Evolutionary conservation across 2,888 invertebrate species (phyloP).

Genomic region (Macropis europaea): DNA sequence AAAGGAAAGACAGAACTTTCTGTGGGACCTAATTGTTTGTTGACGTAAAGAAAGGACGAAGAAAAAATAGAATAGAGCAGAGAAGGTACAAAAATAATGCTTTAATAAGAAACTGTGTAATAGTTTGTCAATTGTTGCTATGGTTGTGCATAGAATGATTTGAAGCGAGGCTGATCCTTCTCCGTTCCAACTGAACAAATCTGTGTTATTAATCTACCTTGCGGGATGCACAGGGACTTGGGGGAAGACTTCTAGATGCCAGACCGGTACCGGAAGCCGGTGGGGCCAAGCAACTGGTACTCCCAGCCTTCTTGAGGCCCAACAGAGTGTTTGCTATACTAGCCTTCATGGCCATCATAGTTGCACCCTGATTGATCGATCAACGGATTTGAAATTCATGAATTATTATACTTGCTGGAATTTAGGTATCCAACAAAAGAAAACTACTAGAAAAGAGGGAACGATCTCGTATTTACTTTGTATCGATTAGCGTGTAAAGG

Average conservation of each 20-base stretch:
- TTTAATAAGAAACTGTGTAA: not conserved
- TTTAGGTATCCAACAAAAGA: conserved; percentile 1
- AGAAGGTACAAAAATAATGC: conserved; percentile 38
- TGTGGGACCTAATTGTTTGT: no score
- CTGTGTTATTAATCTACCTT: conserved; percentile 79
- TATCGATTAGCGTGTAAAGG: not conserved
- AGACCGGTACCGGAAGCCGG: conserved; percentile 81
- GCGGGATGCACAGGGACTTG: conserved; percentile 80
- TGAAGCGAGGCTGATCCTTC: conserved; percentile 32
- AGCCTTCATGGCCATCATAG: conserved; percentile 79
- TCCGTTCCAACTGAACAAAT: conserved; percentile 46
- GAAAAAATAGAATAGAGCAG: conserved; percentile 42
- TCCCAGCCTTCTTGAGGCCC: conserved; percentile 86
- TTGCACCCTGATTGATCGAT: conserved; percentile 77
- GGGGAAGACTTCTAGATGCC: conserved; percentile 79
- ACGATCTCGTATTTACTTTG: not conserved
- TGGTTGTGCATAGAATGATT: not conserved
- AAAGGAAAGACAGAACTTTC: no score
- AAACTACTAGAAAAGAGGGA: not conserved
- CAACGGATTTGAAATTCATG: conserved; percentile 64
- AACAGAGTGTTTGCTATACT: conserved; percentile 80
- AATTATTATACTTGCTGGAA: conserved; percentile 33
- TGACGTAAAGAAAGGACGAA: conserved; percentile 6
- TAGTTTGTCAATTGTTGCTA: not conserved
- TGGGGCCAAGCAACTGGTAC: conserved; percentile 86